These are phyloP conservation scores for Abrostola tripartita DNA, from an alignment of 2,888 invertebrate species.

Conservation along the genomic window DNA sequence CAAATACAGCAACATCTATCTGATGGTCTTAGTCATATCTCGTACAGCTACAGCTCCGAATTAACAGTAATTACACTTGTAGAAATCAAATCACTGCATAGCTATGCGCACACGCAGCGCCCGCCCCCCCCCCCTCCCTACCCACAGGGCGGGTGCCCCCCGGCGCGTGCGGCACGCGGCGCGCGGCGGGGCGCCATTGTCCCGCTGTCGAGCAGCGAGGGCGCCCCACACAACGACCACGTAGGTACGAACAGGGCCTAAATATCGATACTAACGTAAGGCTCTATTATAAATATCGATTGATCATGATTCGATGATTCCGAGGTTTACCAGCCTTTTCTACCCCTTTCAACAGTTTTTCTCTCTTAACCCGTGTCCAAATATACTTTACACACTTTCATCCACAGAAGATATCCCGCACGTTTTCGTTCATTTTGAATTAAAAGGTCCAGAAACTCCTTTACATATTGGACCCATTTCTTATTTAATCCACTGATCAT, in stretches of 20 bases:
- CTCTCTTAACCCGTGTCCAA: no score
- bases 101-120: conserved; percentile 34
- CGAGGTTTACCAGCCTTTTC: no score
- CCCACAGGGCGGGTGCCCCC: conserved; percentile 15
- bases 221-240: conserved; percentile 74
- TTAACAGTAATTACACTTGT: conserved; percentile 44
- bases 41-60: conserved; percentile 18
- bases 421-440: no score
- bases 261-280: conserved; percentile 35
- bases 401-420: no score
- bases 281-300: neutral
- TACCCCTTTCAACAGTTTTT: no score
- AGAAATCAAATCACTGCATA: conserved; percentile 25
- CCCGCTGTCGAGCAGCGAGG: conserved; percentile 73
- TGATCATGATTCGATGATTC: neutral
- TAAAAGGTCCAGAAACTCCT: no score
- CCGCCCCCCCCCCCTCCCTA: conserved; percentile 10
- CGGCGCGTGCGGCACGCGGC: conserved; percentile 56
- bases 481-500: no score
- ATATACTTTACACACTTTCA: no score
- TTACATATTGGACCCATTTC: no score
- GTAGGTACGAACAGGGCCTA: conserved; percentile 5
- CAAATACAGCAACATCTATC: neutral
- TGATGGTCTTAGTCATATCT: conserved; percentile 1
- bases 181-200: conserved; percentile 81